Evolutionary conservation across 2,113 vertebrate species (phyloP).

Genomic region (Australoheros scitulus): DNA sequence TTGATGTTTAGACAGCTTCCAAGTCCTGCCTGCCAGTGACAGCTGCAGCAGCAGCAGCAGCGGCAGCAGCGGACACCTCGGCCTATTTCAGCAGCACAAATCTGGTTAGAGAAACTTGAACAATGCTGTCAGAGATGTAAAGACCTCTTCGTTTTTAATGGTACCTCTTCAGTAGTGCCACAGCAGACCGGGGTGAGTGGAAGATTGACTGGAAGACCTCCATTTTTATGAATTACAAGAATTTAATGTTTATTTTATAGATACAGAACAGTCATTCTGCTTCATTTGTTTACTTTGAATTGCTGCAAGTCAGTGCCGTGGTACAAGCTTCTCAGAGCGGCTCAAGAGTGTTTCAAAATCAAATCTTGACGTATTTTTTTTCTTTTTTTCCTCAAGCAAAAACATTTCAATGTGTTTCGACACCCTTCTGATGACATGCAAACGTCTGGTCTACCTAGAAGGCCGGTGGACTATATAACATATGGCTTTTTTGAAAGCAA

Average conservation of each 20-base stretch:
- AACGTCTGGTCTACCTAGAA: slow-evolving; percentile 79
- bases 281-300: slow-evolving; percentile 79
- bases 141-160: not conserved
- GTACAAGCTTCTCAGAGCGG: slow-evolving; percentile 78
- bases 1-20: slow-evolving; percentile 60
- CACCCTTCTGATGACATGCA: slow-evolving; percentile 79
- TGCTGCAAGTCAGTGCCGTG: slow-evolving; percentile 83
- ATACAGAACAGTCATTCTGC: slow-evolving; percentile 81
- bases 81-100: slow-evolving; percentile 32
- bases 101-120: slow-evolving; percentile 40
- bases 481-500: slow-evolving; percentile 88
- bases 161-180: not conserved
- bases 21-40: slow-evolving; percentile 15
- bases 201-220: slow-evolving; percentile 54
- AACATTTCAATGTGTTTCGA: slow-evolving; percentile 71
- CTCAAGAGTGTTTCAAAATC: slow-evolving; percentile 68
- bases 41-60: not conserved
- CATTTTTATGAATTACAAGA: slow-evolving; percentile 75
- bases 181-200: slow-evolving; percentile 41
- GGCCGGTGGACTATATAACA: slow-evolving; percentile 74
- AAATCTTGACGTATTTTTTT: slow-evolving; percentile 31
- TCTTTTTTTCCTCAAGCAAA: slow-evolving; percentile 58
- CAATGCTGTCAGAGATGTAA: slow-evolving; percentile 55
- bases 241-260: slow-evolving; percentile 85
- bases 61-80: not conserved